phyloP scores from a whole-genome alignment of 2,113 vertebrate species.

The Ancistrus triradiatus region DNA sequence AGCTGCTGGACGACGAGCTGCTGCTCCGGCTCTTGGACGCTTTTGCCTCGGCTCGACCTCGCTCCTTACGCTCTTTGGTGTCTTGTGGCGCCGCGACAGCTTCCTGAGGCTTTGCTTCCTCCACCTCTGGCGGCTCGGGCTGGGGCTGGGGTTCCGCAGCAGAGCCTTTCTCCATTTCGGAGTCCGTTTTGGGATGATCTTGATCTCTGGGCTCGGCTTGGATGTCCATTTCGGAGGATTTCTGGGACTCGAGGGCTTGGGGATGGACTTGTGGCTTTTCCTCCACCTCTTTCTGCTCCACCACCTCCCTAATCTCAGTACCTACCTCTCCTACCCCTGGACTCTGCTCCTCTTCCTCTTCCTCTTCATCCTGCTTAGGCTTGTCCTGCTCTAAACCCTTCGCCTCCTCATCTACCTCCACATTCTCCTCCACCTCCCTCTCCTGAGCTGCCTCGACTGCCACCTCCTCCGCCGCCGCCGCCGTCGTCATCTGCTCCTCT shows the following conservation, averaged over 20 bases:
- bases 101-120: constrained; percentile 1
- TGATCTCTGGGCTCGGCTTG: neutral
- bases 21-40: constrained; percentile 73
- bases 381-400: constrained; percentile 57
- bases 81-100: neutral
- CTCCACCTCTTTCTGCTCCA: constrained; percentile 9
- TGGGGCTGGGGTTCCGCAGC: constrained; percentile 2
- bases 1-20: constrained; percentile 71
- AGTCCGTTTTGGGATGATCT: neutral
- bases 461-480: constrained; percentile 69
- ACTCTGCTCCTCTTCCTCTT: constrained; percentile 65
- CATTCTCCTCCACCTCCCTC: constrained; percentile 56
- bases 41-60: constrained; percentile 69
- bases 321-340: constrained; percentile 69
- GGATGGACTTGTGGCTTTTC: constrained; percentile 6
- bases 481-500: too few species aligned
- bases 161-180: neutral
- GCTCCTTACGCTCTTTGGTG: constrained; percentile 46
- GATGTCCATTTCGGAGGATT: constrained; percentile 22
- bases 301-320: constrained; percentile 61
- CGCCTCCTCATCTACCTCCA: constrained; percentile 57
- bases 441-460: constrained; percentile 60
- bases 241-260: neutral
- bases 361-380: constrained; percentile 54
- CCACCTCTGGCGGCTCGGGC: neutral